Percentiles rank a stretch among this genome's conserved stretches.
Conservation (phyloP, 2,113 vertebrate species). For the Scatophagus argus region DNA sequence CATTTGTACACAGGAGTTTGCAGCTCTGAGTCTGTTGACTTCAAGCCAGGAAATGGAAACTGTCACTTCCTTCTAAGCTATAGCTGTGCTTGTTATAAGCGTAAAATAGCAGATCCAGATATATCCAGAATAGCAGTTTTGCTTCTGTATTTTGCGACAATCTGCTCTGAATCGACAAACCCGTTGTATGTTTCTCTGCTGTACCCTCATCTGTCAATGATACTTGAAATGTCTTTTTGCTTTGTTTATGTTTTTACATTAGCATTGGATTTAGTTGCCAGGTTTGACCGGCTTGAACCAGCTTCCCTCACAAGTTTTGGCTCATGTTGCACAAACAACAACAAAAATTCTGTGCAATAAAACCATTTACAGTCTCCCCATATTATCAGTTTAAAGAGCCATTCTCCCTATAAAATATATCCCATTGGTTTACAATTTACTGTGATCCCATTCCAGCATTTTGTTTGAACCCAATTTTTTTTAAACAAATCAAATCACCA, state of each 20-base stretch:
- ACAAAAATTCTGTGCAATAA: neutral
- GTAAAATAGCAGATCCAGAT: neutral
- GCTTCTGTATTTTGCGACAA: too few species aligned
- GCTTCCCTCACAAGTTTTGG: neutral
- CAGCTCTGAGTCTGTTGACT: slow-evolving; percentile 15
- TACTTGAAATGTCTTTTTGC: neutral
- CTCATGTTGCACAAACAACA: neutral
- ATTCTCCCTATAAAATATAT: neutral
- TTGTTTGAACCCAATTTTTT: slow-evolving; percentile 15
- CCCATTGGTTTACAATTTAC: neutral
- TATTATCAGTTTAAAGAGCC: neutral
- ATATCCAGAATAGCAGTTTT: too few species aligned
- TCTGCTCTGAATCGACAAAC: neutral
- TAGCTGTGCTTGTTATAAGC: neutral
- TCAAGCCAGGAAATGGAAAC: neutral
- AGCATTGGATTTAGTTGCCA: neutral
- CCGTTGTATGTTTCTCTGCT: neutral
- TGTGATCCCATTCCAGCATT: neutral
- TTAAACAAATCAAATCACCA: slow-evolving; percentile 22
- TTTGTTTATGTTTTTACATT: neutral
- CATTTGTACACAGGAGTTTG: neutral
- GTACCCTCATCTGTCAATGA: neutral
- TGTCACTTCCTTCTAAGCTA: neutral
- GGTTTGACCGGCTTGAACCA: too few species aligned
- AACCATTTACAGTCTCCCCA: neutral